Evolutionary conservation across 2,113 vertebrate species (phyloP), one percentile per base, ranked within the genome.

Genomic region (Todiramphus chloris): DNA sequence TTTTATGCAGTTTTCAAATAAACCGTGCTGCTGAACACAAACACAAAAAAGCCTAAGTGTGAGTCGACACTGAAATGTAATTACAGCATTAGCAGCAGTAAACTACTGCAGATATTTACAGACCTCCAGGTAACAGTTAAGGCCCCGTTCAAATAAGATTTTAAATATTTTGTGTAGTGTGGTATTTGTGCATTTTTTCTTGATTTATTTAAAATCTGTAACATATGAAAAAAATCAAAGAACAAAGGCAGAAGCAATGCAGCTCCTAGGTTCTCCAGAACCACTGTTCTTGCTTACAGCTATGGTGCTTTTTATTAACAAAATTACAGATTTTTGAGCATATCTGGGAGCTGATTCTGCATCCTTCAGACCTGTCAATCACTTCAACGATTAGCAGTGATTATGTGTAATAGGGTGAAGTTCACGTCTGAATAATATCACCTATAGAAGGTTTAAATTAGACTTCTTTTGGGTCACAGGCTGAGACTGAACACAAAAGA

Each of bases 1-100:
- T 97, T 98, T 98, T 94, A 96, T 97, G 88, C 56, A 75, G 75
- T 95, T 95, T 91, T 90, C 78, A 94, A 83, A 90, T 96, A 92
- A 90, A 76, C 64, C 83, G 66, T 95, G 77, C 27, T 73, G 72
- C 87, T 84, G 85, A 96, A 94, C 83, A 96, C 64, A 96, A 97
- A 95, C 87, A 94, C 58, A 82, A 96, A 96, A 96, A 96, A 94
- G 83, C 59, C 48, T 46, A 92, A 50, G 43, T 93, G 83, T 74
- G 78, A 96, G 94, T 96, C 92, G 31, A 33, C 0, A 33, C 90
- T 88, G 48, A 96, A 96, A 92, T 78, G 66, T 83, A 97, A 97
- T 97, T 96, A 97, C 87, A 60, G 78, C 79, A 96, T 83, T 95
- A 97, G 94, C 75, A 88, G 55, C 56, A 60, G 41, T 67, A 80